phyloP scores from a whole-genome alignment of 1,140 invertebrate genomes.

The Bombus pascuorum region DNA sequence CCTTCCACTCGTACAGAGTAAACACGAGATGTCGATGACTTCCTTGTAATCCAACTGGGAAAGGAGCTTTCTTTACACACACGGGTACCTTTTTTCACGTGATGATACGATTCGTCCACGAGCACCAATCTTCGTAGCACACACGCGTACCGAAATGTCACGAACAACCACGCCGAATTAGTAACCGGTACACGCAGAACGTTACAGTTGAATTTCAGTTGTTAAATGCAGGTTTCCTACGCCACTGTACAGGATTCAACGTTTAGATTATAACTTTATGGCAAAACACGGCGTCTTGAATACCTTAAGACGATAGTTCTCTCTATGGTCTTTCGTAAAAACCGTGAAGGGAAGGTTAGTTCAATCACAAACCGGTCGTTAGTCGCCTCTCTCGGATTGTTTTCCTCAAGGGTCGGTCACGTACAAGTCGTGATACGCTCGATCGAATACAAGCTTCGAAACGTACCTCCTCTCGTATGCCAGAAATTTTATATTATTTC shows the following conservation, averaged over 20 bases:
- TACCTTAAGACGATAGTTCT: background rate
- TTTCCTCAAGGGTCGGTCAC: background rate
- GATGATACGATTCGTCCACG: background rate
- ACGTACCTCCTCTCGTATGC: background rate
- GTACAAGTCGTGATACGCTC: background rate
- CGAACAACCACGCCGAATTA: constrained; percentile 9
- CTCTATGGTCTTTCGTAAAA: background rate
- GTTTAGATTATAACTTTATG: background rate
- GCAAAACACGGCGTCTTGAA: background rate
- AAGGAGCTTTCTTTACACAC: constrained; percentile 21
- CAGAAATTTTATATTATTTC: background rate
- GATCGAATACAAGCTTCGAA: constrained; percentile 4
- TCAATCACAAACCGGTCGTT: constrained; percentile 14
- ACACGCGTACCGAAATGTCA: constrained; percentile 32
- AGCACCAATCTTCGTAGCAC: background rate
- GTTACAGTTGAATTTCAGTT: background rate
- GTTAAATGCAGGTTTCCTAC: background rate
- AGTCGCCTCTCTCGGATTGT: background rate
- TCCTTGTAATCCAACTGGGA: constrained; percentile 42
- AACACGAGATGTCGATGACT: constrained; percentile 36
- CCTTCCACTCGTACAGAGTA: constrained; percentile 22
- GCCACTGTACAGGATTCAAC: background rate
- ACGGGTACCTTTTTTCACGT: constrained; percentile 14
- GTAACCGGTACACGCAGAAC: background rate
- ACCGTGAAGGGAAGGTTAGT: background rate